A percentile compares a stretch with the other conserved stretches of the same genome.
Conservation (phyloP, 1,140 invertebrate species). For the Pogonomyrmex barbatus region DNA sequence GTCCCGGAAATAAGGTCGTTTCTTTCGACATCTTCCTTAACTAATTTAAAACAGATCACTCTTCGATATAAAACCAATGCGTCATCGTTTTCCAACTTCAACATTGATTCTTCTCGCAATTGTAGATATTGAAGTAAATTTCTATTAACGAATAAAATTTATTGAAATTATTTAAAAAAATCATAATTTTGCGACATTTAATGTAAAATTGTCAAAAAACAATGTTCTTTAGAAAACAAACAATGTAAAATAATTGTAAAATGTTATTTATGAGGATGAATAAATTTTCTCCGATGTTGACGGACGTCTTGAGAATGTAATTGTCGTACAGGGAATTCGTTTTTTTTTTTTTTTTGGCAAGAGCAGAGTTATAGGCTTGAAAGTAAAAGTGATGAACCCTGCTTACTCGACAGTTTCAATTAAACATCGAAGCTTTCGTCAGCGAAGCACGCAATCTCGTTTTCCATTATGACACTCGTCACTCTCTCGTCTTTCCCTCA, state of each 20-base stretch:
- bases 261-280: background rate
- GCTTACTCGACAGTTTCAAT: constrained; percentile 75
- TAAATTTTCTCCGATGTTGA: background rate
- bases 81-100: background rate
- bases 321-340: constrained; percentile 31
- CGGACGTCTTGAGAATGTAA: constrained; percentile 10
- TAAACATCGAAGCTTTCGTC: constrained; percentile 68
- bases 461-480: background rate
- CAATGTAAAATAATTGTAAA: background rate
- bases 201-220: background rate
- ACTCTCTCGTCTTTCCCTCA: constrained; percentile 45
- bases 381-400: constrained; percentile 57
- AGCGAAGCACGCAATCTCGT: constrained; percentile 68
- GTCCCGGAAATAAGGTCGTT: background rate
- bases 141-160: background rate
- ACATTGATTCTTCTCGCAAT: too few relatives aligned
- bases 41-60: background rate
- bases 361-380: background rate
- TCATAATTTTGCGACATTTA: background rate
- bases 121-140: constrained; percentile 1
- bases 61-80: background rate
- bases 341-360: too few relatives aligned
- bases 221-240: background rate
- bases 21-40: background rate
- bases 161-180: background rate